Base-by-base conservation (phyloP, 2,888 invertebrate species). In the Acheta domesticus region DNA sequence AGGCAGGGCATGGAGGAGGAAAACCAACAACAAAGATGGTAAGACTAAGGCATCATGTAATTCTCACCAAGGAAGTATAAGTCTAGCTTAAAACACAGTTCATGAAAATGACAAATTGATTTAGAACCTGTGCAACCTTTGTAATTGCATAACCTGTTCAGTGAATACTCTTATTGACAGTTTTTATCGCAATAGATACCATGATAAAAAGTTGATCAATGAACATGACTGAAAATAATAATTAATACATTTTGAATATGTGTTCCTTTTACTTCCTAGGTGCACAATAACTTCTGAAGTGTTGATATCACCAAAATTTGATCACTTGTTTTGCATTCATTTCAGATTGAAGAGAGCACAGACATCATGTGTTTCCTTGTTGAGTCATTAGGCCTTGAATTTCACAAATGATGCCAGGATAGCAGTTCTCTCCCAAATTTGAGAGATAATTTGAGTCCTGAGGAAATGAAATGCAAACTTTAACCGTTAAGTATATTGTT, bases 1-100 rank as follows among this genome's bases (percentile, higher is more conserved):
- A 97, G 87, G 95, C 98, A 21, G 99, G 99, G 0, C 99, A 99
- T 89, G 99, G 99, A 76, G 92, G 93, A 81, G 99, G 99, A 50
- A 99, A 99, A 87, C 98, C 99, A 79, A 98, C 97, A 75, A 90
- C 93, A 4, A 99, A 99, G 91, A 89, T 94, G 84, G 96, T 96
- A 86, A 90, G 62, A 36, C 36, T 23, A 4, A 23, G 23, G 23
- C 4, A 4, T 23, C 23, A 1, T 23, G 23, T 23, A 23, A 23
- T 23, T 23, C 23, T 36, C 36, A 5, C 48, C 8, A 19, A n/a
- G 11, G 12, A n/a, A 49, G 11, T n/a, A 77, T 19, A 77, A 2
- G 11, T 49, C 74, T 11, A 74, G 12, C 16, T n/a, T 19, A 76
- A 12, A 20, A n/a, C 14, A 11, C n/a, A 21, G 16, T n/a, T 23